Conservation (phyloP, 2,888 invertebrate species). For the Pachliopta kotzebuea region DNA sequence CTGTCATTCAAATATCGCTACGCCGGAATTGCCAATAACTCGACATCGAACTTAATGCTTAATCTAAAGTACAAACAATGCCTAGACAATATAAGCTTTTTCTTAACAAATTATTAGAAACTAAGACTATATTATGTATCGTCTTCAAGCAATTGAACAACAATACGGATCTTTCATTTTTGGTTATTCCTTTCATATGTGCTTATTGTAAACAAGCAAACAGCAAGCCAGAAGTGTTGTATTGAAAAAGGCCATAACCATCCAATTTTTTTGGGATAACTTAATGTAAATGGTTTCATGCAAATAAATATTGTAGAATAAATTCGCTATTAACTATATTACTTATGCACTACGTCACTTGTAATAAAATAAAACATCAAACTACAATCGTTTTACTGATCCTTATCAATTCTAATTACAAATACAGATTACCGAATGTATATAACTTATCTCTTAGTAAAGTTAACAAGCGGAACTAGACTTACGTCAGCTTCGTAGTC, state of each 20-base stretch:
- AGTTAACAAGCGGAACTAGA: not conserved
- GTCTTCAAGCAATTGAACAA: not conserved
- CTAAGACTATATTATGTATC: not conserved
- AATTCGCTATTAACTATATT: not conserved
- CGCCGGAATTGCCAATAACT: constrained; percentile 19
- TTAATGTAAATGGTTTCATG: not conserved
- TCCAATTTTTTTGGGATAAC: not conserved
- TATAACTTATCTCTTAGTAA: constrained; percentile 1
- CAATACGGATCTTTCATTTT: not conserved
- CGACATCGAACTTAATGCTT: constrained; percentile 9
- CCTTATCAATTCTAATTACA: not conserved
- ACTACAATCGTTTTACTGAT: not conserved
- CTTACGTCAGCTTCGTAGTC: constrained; percentile 1
- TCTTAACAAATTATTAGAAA: not conserved
- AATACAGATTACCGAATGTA: not conserved
- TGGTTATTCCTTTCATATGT: no score
- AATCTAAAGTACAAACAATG: constrained; percentile 2
- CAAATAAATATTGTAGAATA: not conserved
- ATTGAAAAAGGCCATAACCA: not conserved
- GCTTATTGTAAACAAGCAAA: no score
- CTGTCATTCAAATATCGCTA: constrained; percentile 20
- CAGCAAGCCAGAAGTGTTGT: not conserved
- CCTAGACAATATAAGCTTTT: not conserved
- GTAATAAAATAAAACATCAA: not conserved
- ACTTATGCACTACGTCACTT: not conserved